Percentiles rank a stretch among this genome's conserved stretches.
Evolutionary conservation across 2,113 vertebrate genomes (phyloP).

Genomic region (Percopsis transmontana): DNA sequence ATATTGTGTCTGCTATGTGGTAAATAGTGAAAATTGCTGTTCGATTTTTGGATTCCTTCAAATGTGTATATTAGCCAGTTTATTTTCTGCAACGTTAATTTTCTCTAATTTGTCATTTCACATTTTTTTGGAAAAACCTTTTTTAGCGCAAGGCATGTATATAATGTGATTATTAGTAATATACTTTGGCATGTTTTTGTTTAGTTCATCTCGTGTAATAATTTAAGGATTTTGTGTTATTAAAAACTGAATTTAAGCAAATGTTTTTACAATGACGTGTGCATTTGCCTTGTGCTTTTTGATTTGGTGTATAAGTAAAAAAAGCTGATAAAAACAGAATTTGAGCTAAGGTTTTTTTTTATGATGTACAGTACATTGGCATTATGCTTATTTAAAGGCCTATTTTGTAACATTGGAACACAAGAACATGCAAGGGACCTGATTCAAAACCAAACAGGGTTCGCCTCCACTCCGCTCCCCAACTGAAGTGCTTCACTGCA

Average conservation of each 20-base stretch:
- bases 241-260: slow-evolving; percentile 25
- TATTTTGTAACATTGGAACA: no score
- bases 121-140: slow-evolving; percentile 51
- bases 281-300: not conserved
- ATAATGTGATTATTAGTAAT: slow-evolving; percentile 78
- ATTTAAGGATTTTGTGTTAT: slow-evolving; percentile 60
- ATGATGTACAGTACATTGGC: no score
- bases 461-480: no score
- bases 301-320: not conserved
- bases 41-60: slow-evolving; percentile 76
- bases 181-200: slow-evolving; percentile 67
- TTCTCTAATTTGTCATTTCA: slow-evolving; percentile 57
- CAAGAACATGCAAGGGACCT: no score
- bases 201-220: slow-evolving; percentile 62
- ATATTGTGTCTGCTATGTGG: slow-evolving; percentile 82
- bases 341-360: no score
- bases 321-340: no score
- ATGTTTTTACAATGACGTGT: not conserved
- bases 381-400: no score
- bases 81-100: slow-evolving; percentile 47
- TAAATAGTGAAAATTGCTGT: slow-evolving; percentile 81
- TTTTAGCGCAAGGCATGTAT: slow-evolving; percentile 77
- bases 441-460: no score
- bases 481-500: no score
- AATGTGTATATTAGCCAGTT: slow-evolving; percentile 82